Evolutionary conservation across 2,113 vertebrate genomes (phyloP).

Genomic region (Lepisosteus oculatus): DNA sequence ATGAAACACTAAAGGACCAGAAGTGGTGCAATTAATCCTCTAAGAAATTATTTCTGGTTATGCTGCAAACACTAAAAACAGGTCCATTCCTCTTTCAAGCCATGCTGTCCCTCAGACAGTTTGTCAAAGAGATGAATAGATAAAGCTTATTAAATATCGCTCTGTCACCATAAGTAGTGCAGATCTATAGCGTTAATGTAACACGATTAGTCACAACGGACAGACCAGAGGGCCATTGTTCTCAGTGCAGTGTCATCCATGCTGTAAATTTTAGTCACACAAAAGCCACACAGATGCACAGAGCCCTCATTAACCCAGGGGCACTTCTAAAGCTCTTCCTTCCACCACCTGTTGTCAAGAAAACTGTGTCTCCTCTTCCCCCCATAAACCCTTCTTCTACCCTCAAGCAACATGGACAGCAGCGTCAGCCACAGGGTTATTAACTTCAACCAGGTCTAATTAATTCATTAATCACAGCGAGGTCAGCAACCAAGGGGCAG

Average conservation of each 20-base stretch:
- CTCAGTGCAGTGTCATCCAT: background rate
- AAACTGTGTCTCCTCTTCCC: slow-evolving; percentile 23
- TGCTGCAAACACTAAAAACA: background rate
- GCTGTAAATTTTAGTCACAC: slow-evolving; percentile 18
- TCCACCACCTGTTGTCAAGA: slow-evolving; percentile 68
- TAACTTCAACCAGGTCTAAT: slow-evolving; percentile 49
- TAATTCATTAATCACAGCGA: slow-evolving; percentile 58
- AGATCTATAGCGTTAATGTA: background rate
- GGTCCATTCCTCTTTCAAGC: background rate
- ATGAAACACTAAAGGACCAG: too few species aligned
- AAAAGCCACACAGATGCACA: slow-evolving; percentile 33
- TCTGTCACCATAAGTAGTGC: background rate
- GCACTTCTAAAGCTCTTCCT: slow-evolving; percentile 44
- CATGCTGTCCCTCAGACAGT: background rate
- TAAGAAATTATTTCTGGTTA: background rate
- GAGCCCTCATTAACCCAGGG: slow-evolving; percentile 21
- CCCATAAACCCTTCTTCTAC: slow-evolving; percentile 24
- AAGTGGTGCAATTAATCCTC: background rate
- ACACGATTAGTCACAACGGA: slow-evolving; percentile 10
- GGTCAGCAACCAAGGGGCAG: slow-evolving; percentile 36
- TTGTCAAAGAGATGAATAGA: background rate
- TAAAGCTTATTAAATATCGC: background rate
- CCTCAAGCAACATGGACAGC: slow-evolving; percentile 33
- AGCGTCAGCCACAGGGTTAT: slow-evolving; percentile 20
- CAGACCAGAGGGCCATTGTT: slow-evolving; percentile 2